These are phyloP conservation scores for Protodeltote pygarga DNA, from an alignment of 2,888 invertebrate species.

Conservation along the genomic window DNA sequence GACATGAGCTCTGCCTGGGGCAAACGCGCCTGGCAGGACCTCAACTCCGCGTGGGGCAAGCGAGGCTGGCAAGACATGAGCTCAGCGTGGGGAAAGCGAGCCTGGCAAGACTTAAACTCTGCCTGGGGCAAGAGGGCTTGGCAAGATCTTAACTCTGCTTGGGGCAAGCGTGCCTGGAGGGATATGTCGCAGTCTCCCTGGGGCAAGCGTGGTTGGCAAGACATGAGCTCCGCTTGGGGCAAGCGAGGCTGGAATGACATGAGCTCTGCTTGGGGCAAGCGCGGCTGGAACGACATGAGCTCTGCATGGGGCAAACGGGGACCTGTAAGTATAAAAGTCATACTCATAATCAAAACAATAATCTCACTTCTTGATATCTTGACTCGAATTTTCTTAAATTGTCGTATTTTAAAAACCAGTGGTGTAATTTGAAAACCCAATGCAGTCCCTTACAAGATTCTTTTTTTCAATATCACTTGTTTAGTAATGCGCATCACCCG, in stretches of 20 bases:
- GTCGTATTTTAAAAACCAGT: too few relatives aligned
- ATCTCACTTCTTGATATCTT: too few relatives aligned
- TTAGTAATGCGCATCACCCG: too few relatives aligned
- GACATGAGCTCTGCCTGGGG: conserved; percentile 86
- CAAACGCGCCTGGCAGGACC: conserved; percentile 87
- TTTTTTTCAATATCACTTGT: too few relatives aligned
- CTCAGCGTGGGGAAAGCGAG: conserved; percentile 86
- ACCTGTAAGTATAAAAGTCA: conserved; percentile 63
- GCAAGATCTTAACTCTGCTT: conserved; percentile 84
- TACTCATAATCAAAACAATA: too few relatives aligned
- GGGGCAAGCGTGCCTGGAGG: conserved; percentile 88
- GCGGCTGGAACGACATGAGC: conserved; percentile 85
- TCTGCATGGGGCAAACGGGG: conserved; percentile 87
- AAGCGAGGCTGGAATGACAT: conserved; percentile 87
- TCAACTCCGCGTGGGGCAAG: conserved; percentile 87
- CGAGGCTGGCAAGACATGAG: conserved; percentile 86
- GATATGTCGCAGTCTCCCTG: conserved; percentile 76
- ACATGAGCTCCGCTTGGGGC: conserved; percentile 84
- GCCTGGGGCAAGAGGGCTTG: conserved; percentile 88
- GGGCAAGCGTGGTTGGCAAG: conserved; percentile 88
- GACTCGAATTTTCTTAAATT: too few relatives aligned
- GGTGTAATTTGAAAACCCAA: too few relatives aligned
- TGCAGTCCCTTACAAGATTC: too few relatives aligned
- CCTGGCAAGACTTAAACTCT: conserved; percentile 86
- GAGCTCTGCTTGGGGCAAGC: conserved; percentile 85